These are phyloP conservation scores for Zosterops hypoxanthus DNA, from an alignment of 2,113 vertebrate species.

Conservation along the genomic window DNA sequence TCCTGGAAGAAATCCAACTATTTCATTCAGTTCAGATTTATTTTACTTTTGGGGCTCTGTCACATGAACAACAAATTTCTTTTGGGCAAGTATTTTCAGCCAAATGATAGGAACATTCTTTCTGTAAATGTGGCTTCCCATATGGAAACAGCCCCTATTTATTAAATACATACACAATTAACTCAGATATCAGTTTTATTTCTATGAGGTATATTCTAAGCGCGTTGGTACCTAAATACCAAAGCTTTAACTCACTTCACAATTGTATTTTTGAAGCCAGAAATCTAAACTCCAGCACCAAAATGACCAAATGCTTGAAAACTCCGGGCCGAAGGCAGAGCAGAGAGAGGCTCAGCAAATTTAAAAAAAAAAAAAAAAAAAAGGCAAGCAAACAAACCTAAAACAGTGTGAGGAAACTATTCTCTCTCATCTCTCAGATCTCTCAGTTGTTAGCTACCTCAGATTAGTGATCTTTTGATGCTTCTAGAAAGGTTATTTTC, in stretches of 20 bases:
- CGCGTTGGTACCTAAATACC: neutral
- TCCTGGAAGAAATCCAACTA: neutral
- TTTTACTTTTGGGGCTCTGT: neutral
- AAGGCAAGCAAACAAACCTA: neutral
- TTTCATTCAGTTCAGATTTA: neutral
- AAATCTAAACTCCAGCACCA: neutral
- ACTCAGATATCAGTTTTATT: neutral
- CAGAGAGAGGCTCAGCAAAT: neutral
- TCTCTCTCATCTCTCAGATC: neutral
- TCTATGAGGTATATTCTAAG: neutral
- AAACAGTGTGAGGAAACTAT: neutral
- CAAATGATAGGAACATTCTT: neutral
- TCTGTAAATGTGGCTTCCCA: neutral
- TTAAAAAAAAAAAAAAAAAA: neutral
- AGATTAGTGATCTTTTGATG: neutral
- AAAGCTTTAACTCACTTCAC: neutral
- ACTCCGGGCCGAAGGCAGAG: neutral
- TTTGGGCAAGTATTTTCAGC: neutral
- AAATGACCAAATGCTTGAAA: neutral
- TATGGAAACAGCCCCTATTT: neutral
- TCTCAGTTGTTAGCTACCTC: neutral
- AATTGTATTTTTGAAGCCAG: neutral
- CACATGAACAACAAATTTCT: neutral
- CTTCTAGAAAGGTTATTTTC: neutral
- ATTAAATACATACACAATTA: neutral